These are phyloP conservation scores for Hippocampus comes DNA, from an alignment of 2,113 vertebrate genomes.

Conservation along the genomic window DNA sequence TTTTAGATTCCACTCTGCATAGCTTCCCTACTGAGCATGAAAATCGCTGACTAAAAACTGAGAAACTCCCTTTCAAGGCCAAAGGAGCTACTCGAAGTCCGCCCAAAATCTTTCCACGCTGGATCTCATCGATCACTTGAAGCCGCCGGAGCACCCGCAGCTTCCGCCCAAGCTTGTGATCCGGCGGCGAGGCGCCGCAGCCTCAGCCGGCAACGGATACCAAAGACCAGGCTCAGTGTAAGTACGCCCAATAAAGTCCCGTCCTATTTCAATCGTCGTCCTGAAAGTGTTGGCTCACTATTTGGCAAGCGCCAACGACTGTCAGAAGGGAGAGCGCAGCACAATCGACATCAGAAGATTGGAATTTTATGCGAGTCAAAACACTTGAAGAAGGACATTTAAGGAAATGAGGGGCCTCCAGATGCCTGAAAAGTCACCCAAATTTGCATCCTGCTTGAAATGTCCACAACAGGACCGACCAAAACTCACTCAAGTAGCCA, in stretches of 20 bases:
- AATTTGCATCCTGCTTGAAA: too few species aligned
- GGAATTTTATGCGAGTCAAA: not conserved
- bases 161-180: slow-evolving; percentile 82
- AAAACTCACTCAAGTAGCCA: too few species aligned
- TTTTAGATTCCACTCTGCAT: not conserved
- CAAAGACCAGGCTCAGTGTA: slow-evolving; percentile 90
- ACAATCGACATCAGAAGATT: not conserved
- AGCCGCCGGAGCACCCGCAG: slow-evolving; percentile 70
- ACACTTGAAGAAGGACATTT: not conserved
- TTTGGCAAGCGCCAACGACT: not conserved
- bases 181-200: slow-evolving; percentile 75
- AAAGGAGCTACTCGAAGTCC: slow-evolving; percentile 79
- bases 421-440: too few species aligned
- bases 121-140: slow-evolving; percentile 74
- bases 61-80: slow-evolving; percentile 64
- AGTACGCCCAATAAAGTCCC: slow-evolving; percentile 31
- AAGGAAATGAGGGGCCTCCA: not conserved
- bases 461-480: too few species aligned
- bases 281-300: not conserved
- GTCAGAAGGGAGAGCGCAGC: not conserved
- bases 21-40: slow-evolving; percentile 16
- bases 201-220: slow-evolving; percentile 81
- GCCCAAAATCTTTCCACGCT: slow-evolving; percentile 79
- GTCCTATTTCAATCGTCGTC: not conserved
- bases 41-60: too few species aligned